Conservation (phyloP, 2,888 invertebrate species). For the Chalcosyrphus nemorum region DNA sequence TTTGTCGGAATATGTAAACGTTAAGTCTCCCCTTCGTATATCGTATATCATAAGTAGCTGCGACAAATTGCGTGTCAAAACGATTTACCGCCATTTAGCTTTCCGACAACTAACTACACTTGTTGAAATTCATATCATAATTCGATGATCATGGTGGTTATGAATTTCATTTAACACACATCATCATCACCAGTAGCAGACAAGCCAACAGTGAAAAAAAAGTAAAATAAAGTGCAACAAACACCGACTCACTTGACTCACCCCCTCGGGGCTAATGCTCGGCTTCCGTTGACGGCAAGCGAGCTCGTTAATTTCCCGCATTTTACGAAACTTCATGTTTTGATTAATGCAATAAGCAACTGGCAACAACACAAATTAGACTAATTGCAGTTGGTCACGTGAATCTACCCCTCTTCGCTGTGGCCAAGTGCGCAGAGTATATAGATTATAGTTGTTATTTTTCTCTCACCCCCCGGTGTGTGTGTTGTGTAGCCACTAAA, state of each 20-base stretch:
- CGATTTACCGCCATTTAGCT: slow-evolving; percentile 66
- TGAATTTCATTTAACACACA: slow-evolving; percentile 60
- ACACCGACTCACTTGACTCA: slow-evolving; percentile 25
- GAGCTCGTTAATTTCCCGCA: slow-evolving; percentile 62
- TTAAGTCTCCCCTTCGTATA: background rate
- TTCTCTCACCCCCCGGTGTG: slow-evolving; percentile 13
- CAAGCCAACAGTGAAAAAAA: slow-evolving; percentile 1
- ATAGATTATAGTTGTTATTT: slow-evolving; percentile 9
- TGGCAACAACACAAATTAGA: slow-evolving; percentile 78
- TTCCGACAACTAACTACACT: slow-evolving; percentile 31
- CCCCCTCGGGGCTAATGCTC: slow-evolving; percentile 60
- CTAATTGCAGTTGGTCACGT: slow-evolving; percentile 73
- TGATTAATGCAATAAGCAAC: slow-evolving; percentile 81
- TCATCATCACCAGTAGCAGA: slow-evolving; percentile 34
- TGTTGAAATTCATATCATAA: slow-evolving; percentile 70
- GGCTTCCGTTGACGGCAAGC: slow-evolving; percentile 68
- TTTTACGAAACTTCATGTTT: slow-evolving; percentile 73
- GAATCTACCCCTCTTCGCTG: background rate
- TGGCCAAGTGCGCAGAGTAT: background rate
- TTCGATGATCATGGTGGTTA: slow-evolving; percentile 61
- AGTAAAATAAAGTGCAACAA: slow-evolving; percentile 31
- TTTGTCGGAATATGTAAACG: no score
- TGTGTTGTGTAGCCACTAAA: slow-evolving; percentile 54
- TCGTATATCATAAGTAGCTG: slow-evolving; percentile 19
- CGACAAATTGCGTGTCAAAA: slow-evolving; percentile 67